Conservation (phyloP, 2,888 invertebrate genomes). For the Itoplectis maculator region DNA sequence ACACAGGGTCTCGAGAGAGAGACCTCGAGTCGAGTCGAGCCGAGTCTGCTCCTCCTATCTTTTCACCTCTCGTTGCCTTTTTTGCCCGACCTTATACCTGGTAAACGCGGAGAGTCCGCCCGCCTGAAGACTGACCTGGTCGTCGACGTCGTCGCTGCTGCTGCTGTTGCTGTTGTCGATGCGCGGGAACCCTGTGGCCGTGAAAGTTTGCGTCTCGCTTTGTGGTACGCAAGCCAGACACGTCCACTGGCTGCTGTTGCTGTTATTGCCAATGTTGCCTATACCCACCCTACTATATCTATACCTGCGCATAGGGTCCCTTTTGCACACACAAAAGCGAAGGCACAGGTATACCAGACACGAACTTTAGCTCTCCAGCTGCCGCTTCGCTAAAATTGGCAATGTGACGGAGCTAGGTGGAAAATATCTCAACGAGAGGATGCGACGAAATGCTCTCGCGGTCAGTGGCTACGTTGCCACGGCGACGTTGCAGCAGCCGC, state of each 20-base stretch:
- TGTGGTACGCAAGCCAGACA: conserved; percentile 40
- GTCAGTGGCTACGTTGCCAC: conserved; percentile 41
- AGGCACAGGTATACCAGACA: not conserved
- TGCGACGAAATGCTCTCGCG: too few species aligned
- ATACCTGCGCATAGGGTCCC: not conserved
- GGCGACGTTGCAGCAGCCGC: conserved; percentile 38
- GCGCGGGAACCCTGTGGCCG: conserved; percentile 78
- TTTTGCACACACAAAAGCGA: conserved; percentile 15
- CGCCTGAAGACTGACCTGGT: conserved; percentile 77
- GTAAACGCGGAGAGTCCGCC: conserved; percentile 46
- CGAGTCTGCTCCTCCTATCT: conserved; percentile 65
- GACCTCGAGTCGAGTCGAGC: conserved; percentile 29
- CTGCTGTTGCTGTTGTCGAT: too few species aligned
- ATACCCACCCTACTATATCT: not conserved
- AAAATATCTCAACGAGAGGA: not conserved
- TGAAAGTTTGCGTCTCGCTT: conserved; percentile 79
- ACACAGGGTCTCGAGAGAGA: conserved; percentile 55
- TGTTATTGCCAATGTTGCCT: too few species aligned
- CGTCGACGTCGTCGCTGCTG: conserved; percentile 66
- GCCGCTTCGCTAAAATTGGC: conserved; percentile 15
- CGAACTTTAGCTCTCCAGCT: not conserved
- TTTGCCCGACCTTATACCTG: conserved; percentile 69
- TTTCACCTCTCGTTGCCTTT: conserved; percentile 58
- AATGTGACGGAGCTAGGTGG: not conserved
- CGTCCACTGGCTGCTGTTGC: conserved; percentile 18